Conservation (phyloP, 92 coral and sea anemone species). For the Isaurus tuberculatus region DNA sequence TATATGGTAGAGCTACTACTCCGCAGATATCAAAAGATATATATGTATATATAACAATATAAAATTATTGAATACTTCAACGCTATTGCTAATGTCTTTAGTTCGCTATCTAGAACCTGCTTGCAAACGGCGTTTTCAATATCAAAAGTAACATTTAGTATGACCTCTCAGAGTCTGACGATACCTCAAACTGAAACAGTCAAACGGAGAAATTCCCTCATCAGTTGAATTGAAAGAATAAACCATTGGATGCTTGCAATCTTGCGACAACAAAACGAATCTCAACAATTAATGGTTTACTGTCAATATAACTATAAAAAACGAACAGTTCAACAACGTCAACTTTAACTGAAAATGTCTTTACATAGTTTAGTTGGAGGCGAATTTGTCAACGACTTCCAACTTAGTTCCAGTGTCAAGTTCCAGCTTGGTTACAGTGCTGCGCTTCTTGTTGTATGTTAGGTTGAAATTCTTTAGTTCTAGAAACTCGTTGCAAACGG, state of each 20-base stretch:
- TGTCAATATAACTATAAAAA: not conserved
- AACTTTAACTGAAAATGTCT: not conserved
- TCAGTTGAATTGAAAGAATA: not conserved
- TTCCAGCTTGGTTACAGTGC: not conserved
- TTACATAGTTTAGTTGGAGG: not conserved
- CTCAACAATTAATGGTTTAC: not conserved
- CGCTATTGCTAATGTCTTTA: no score
- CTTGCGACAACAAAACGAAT: not conserved
- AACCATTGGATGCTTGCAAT: not conserved
- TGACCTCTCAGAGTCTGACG: not conserved
- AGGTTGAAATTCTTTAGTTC: not conserved
- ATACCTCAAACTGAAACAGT: not conserved
- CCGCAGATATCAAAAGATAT: no score
- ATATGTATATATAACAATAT: no score
- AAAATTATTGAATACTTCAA: no score
- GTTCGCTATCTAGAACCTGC: no score
- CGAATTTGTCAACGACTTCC: not conserved
- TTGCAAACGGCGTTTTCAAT: no score
- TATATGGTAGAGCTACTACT: no score
- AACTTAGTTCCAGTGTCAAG: not conserved
- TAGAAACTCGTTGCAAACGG: constrained; percentile 1
- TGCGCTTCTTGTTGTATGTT: constrained; percentile 12
- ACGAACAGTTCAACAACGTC: not conserved
- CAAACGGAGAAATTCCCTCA: not conserved
- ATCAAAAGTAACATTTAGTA: not conserved